Evolutionary conservation across 2,797 vertebrate species (phyloP).

Genomic region (Anguilla anguilla): DNA sequence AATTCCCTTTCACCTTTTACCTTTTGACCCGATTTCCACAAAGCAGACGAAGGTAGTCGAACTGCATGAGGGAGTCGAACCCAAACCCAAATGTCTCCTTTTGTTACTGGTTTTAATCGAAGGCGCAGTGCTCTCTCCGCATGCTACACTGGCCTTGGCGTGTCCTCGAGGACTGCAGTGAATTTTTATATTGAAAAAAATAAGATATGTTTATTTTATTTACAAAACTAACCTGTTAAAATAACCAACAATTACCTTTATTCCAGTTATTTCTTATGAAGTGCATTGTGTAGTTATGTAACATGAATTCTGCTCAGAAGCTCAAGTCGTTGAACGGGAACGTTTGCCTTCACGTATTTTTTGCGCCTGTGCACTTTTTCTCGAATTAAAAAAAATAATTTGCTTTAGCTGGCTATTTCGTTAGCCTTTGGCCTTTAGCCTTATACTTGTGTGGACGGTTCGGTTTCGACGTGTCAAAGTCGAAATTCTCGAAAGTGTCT

Average conservation of each 20-base stretch:
- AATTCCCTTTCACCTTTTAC: slow-evolving; percentile 98
- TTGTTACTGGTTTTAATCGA: background rate
- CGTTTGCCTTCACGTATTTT: background rate
- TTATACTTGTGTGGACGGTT: background rate
- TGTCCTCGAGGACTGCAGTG: background rate
- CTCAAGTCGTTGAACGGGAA: background rate
- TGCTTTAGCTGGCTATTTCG: no score
- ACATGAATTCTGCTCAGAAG: background rate
- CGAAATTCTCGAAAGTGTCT: no score
- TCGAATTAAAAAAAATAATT: no score
- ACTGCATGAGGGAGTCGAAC: slow-evolving; percentile 71
- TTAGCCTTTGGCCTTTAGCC: background rate
- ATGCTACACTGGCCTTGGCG: background rate
- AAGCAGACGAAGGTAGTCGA: slow-evolving; percentile 67
- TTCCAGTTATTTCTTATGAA: background rate
- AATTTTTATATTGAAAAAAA: background rate
- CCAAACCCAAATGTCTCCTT: slow-evolving; percentile 11
- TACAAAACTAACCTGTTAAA: background rate
- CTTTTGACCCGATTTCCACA: slow-evolving; percentile 86
- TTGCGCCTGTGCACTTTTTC: background rate
- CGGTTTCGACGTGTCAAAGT: background rate
- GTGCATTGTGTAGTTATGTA: background rate
- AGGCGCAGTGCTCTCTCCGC: background rate
- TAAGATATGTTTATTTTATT: background rate
- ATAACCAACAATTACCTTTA: background rate